phyloP scores from a whole-genome alignment of 2,888 invertebrate genomes.

The Brachylomia viminalis region DNA sequence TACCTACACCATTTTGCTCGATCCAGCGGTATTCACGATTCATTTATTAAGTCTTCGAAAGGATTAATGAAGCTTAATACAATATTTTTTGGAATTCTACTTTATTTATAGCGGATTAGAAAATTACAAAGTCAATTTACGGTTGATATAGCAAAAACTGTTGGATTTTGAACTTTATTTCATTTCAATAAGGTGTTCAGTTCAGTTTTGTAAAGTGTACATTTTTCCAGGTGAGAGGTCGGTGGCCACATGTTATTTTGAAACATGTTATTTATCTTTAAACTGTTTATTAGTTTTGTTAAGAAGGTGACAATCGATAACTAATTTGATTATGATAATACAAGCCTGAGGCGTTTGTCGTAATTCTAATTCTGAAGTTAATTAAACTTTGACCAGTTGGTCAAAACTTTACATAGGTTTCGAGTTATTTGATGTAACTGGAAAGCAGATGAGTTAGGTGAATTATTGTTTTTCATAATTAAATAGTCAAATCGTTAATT shows the following conservation, averaged over 20 bases:
- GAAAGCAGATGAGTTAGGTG: slow-evolving; percentile 35
- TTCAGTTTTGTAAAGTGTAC: background rate
- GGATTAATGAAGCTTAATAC: slow-evolving; percentile 75
- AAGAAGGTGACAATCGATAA: slow-evolving; percentile 71
- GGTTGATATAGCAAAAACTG: background rate
- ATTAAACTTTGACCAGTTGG: slow-evolving; percentile 68
- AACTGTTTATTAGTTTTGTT: slow-evolving; percentile 70
- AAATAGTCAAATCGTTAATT: slow-evolving; percentile 49
- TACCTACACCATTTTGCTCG: slow-evolving; percentile 36
- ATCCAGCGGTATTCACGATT: slow-evolving; percentile 41
- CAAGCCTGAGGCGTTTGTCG: slow-evolving; percentile 57
- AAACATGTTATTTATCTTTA: slow-evolving; percentile 75
- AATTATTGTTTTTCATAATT: slow-evolving; percentile 56
- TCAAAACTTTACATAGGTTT: slow-evolving; percentile 50
- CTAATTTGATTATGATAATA: slow-evolving; percentile 75
- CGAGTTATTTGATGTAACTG: slow-evolving; percentile 40
- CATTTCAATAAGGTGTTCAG: slow-evolving; percentile 14
- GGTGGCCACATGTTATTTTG: slow-evolving; percentile 69
- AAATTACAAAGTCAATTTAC: slow-evolving; percentile 60
- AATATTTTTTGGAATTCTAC: slow-evolving; percentile 73
- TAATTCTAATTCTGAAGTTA: slow-evolving; percentile 55
- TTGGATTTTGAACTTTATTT: slow-evolving; percentile 55
- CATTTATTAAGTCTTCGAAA: slow-evolving; percentile 71
- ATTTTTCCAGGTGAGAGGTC: slow-evolving; percentile 65
- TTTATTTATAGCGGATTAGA: slow-evolving; percentile 71